phyloP scores from a whole-genome alignment of 2,888 invertebrate species.

The Amphipoea oculea region DNA sequence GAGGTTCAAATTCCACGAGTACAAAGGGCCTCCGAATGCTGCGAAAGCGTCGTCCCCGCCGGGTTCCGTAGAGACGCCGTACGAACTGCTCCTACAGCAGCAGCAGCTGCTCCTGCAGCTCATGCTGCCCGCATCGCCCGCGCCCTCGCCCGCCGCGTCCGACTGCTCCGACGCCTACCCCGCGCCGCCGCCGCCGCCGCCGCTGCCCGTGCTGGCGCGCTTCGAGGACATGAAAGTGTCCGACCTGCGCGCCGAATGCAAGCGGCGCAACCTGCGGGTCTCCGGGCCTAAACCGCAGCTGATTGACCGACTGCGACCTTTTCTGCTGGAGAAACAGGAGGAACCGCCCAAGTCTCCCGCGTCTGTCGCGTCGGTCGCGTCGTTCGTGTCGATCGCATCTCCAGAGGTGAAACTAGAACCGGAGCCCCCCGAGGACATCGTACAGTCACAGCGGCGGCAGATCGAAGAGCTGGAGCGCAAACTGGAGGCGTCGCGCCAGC shows the following conservation, averaged over 20 bases:
- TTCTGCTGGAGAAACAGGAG: constrained; percentile 88
- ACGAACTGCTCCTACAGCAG: constrained; percentile 97
- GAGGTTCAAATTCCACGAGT: constrained; percentile 98
- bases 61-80: constrained; percentile 93
- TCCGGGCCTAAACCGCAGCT: constrained; percentile 99
- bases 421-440: constrained; percentile 92
- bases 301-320: constrained; percentile 96
- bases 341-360: constrained; percentile 86
- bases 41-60: constrained; percentile 93
- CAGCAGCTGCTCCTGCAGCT: constrained; percentile 97
- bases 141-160: constrained; percentile 83
- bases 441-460: constrained; percentile 94
- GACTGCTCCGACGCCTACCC: constrained; percentile 81
- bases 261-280: constrained; percentile 97
- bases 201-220: constrained; percentile 91
- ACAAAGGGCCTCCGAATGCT: constrained; percentile 96
- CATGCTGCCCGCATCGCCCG: constrained; percentile 93
- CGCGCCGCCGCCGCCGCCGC: constrained; percentile 88
- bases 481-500: constrained; percentile 94
- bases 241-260: constrained; percentile 98
- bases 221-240: constrained; percentile 98
- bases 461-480: constrained; percentile 97
- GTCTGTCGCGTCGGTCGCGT: constrained; percentile 74
- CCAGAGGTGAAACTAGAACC: constrained; percentile 80
- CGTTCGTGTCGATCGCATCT: constrained; percentile 78